A percentile compares a stretch with the other conserved stretches of the same genome.
Conservation (phyloP, 2,113 vertebrate species). For the Zosterops pallidus region DNA sequence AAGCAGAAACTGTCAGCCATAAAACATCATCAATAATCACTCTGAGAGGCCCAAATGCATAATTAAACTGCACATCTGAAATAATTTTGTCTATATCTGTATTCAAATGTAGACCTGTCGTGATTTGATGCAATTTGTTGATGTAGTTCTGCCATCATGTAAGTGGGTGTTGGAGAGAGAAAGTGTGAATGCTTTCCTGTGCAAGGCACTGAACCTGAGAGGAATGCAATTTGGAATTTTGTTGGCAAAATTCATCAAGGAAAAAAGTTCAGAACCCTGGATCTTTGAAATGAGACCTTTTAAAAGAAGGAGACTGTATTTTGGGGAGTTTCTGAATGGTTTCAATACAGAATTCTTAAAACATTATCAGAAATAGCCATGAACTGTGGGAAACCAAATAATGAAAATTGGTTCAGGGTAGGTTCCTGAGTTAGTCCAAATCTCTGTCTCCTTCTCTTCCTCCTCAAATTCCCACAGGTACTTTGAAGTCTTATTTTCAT, state of each 20-base stretch:
- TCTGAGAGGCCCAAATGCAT: neutral
- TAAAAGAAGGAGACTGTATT: rapidly evolving
- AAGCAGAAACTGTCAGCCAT: neutral
- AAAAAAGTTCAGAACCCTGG: neutral
- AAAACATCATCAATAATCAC: neutral
- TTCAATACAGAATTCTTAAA: neutral
- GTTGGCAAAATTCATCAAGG: neutral
- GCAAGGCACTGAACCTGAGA: neutral
- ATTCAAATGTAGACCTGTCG: neutral
- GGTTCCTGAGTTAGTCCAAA: neutral
- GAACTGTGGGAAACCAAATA: neutral
- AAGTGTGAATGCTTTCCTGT: neutral
- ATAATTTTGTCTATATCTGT: neutral
- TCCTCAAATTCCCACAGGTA: neutral
- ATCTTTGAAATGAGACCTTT: neutral
- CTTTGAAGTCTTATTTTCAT: neutral
- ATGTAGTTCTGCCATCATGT: neutral
- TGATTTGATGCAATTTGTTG: neutral
- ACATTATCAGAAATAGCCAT: neutral
- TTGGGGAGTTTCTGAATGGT: rapidly evolving
- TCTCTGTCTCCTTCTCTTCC: neutral
- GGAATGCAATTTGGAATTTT: neutral
- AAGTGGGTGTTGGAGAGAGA: neutral
- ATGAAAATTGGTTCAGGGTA: neutral
- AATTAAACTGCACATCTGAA: neutral